Evolutionary conservation across 1,140 invertebrate species (phyloP).

Genomic region (Megalonaias nervosa): DNA sequence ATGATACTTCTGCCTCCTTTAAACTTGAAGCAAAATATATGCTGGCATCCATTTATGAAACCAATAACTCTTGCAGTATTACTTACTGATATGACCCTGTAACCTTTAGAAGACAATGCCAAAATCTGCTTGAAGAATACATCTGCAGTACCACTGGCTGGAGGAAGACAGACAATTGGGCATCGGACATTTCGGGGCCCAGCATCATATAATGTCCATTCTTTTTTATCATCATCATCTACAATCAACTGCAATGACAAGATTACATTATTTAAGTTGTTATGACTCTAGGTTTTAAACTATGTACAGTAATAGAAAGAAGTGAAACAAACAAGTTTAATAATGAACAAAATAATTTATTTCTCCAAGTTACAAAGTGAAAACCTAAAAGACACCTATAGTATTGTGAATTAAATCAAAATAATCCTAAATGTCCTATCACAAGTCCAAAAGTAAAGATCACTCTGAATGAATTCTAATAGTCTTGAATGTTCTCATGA

Average conservation of each 20-base stretch:
- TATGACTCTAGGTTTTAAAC: no score
- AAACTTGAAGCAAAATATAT: not conserved
- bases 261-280: no score
- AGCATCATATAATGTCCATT: conserved; percentile 91
- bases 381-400: no score
- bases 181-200: conserved; percentile 85
- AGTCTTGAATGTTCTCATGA: no score
- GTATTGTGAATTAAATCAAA: no score
- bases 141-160: conserved; percentile 91
- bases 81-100: conserved; percentile 86
- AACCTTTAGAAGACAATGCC: conserved; percentile 83
- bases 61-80: not conserved
- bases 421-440: no score
- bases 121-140: conserved; percentile 89
- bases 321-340: no score
- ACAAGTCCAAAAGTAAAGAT: no score
- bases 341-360: no score
- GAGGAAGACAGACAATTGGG: conserved; percentile 88
- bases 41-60: not conserved
- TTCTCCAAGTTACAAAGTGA: no score
- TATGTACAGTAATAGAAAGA: no score
- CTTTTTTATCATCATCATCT: conserved; percentile 84
- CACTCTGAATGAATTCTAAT: no score
- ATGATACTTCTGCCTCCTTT: not conserved
- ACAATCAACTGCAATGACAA: conserved; percentile 78